phyloP scores from a whole-genome alignment of 2,113 vertebrate genomes.

The Hepsetus odoe region DNA sequence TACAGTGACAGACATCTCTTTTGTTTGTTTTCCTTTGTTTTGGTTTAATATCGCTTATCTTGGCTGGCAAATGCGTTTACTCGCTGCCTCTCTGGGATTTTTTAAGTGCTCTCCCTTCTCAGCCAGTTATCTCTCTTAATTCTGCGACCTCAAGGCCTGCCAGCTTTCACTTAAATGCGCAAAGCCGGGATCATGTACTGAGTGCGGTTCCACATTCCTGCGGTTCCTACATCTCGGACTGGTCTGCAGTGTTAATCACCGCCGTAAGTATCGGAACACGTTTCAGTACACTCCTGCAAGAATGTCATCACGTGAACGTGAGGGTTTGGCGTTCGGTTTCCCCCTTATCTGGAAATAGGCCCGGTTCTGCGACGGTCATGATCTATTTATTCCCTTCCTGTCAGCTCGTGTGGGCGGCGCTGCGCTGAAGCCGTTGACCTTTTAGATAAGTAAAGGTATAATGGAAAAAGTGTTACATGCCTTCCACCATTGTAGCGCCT shows the following conservation, averaged over 20 bases:
- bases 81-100: conserved; percentile 15
- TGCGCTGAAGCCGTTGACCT: background rate
- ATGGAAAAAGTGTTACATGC: background rate
- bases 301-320: no score
- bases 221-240: no score
- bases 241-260: no score
- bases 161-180: background rate
- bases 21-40: conserved; percentile 50
- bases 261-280: no score
- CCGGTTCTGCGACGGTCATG: no score
- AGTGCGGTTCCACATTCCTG: background rate
- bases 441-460: background rate
- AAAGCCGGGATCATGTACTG: no score
- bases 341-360: no score
- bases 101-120: conserved; percentile 12
- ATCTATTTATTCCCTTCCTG: background rate
- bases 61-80: conserved; percentile 13
- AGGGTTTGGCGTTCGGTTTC: no score
- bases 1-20: conserved; percentile 41
- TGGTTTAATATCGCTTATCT: conserved; percentile 51
- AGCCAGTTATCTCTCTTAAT: conserved; percentile 4
- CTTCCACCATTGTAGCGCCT: background rate
- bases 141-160: conserved; percentile 4
- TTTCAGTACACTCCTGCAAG: no score
- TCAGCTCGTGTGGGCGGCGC: background rate